phyloP scores from a whole-genome alignment of 30 jellyfish, hydroid and myxozoan species.

The Turritopsis rubra region DNA sequence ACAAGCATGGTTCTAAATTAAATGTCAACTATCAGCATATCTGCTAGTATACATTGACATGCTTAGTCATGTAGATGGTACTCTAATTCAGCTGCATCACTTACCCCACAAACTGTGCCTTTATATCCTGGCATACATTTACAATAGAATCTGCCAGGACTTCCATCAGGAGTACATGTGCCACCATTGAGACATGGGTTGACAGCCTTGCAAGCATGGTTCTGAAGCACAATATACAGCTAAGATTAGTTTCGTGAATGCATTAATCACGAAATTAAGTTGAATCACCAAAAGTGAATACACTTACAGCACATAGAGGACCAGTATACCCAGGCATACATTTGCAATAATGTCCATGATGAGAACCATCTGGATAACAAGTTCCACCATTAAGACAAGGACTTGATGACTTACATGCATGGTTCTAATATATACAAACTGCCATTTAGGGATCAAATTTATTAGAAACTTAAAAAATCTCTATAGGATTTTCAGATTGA shows the following conservation, averaged over 20 bases:
- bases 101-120: constrained; percentile 12
- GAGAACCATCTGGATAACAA: constrained; percentile 60
- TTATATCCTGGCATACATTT: constrained; percentile 12
- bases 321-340: constrained; percentile 77
- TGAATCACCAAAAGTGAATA: not conserved
- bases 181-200: constrained; percentile 12
- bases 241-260: not conserved
- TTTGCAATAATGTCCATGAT: constrained; percentile 42
- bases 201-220: constrained; percentile 12
- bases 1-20: constrained; percentile 5
- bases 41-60: not conserved
- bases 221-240: not conserved
- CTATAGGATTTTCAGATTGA: not conserved
- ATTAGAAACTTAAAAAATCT: not conserved
- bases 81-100: not conserved
- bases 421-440: not conserved
- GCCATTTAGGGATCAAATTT: not conserved
- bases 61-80: not conserved
- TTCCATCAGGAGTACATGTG: constrained; percentile 14
- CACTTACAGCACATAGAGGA: constrained; percentile 2
- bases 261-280: not conserved
- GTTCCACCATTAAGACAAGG: constrained; percentile 68
- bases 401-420: constrained; percentile 35
- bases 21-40: not conserved
- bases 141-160: constrained; percentile 5